Base-by-base conservation (phyloP, 53 echinoderm and acorn worm genomes). In the Patiria pectinifera region DNA sequence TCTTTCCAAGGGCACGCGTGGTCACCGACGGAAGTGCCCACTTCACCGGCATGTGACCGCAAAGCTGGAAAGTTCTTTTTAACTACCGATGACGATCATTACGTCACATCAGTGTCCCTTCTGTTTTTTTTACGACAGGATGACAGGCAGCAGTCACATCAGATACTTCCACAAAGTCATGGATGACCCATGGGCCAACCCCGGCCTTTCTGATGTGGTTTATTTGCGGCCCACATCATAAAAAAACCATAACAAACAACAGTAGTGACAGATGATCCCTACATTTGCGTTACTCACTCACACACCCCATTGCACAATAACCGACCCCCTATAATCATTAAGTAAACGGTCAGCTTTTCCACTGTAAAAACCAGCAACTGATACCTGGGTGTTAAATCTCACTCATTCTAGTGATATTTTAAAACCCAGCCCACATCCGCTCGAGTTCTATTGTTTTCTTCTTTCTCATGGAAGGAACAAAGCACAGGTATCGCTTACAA, bases 11-110 rank as follows among this genome's bases (percentile, higher is more conserved):
- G 69, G 60, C 69, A 6, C 21, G n/a, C 21, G 79, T 23, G 14
- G 66, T 81, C 90, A 80, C 80, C 45, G 69, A 48, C 90, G 90
- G 90, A 90, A 90, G 80, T 81, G 11, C 69, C 48, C 49, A 69
- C 90, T 69, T 89, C 35, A 61, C 16, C 61, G 14, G 43, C 85
- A 66, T 84, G 84, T 84, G 84, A 85, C 85, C 85, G 16, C 85
- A 85, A 70, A 69, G 59, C 43, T 7, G 59, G 62, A 59, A 83
- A 83, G 74, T 74, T 74, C 74, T 74, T n/a, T 74, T 74, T 43
- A 79, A 14, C 48, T 16, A 79, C 80, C 46, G 19, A 24, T 47
- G 14, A 15, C 80, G 4, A 53, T 53, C 53, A 45, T 86, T 75
- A 86, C 86, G 53, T 86, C 72, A n/a, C 3, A 35, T 35, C 35